Evolutionary conservation across 2,888 invertebrate genomes (phyloP).

Genomic region (Drosophila algonquin): DNA sequence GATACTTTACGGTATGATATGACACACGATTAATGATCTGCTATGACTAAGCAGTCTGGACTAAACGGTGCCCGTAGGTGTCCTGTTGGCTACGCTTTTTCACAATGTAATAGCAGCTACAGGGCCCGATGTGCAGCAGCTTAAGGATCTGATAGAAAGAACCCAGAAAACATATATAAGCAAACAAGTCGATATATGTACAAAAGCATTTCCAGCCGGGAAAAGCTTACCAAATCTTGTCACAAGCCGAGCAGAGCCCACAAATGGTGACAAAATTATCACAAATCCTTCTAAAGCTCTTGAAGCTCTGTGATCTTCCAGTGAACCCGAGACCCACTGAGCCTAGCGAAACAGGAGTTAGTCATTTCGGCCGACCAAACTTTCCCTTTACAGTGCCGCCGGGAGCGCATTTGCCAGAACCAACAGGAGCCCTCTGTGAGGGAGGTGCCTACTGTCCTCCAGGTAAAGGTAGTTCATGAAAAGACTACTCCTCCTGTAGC

Average conservation of each 20-base stretch:
- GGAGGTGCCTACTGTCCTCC: not conserved
- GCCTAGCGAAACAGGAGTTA: not conserved
- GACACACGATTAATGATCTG: not conserved
- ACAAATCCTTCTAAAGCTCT: not conserved
- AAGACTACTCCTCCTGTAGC: too few relatives aligned
- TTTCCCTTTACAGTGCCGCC: not conserved
- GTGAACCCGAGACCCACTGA: too few relatives aligned
- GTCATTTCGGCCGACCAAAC: not conserved
- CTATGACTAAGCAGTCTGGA: not conserved
- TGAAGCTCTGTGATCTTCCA: not conserved
- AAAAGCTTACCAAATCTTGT: not conserved
- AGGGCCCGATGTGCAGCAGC: not conserved
- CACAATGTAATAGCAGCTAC: not conserved
- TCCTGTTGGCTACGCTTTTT: not conserved
- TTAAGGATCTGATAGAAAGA: not conserved
- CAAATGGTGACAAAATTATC: not conserved
- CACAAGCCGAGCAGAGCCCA: not conserved
- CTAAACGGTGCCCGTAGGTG: not conserved
- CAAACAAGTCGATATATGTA: not conserved
- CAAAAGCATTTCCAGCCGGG: not conserved
- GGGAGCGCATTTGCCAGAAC: not conserved
- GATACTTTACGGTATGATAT: not conserved
- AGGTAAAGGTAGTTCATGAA: not conserved
- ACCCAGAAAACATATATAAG: not conserved
- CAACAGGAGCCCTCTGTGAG: too few relatives aligned